A percentile compares a stretch with the other conserved stretches of the same genome.
Evolutionary conservation across 1,140 invertebrate species (phyloP).

Genomic region (Lasioglossum baleicum): DNA sequence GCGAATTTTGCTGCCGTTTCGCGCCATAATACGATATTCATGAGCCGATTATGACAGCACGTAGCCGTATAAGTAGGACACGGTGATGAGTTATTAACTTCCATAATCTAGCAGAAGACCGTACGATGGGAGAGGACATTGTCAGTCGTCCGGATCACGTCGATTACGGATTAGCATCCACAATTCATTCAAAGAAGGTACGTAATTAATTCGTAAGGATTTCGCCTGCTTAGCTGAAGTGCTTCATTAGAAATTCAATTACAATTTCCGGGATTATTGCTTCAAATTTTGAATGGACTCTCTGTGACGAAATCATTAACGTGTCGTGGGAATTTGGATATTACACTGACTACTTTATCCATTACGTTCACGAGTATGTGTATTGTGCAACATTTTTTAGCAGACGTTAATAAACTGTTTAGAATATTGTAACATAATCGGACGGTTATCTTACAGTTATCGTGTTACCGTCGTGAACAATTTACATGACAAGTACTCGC

Average conservation of each 20-base stretch:
- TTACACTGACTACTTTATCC: background rate
- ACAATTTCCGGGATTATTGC: conserved; percentile 21
- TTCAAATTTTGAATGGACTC: background rate
- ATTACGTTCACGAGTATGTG: too few relatives aligned
- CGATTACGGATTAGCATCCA: conserved; percentile 39
- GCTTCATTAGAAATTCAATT: conserved; percentile 23
- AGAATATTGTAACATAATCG: too few relatives aligned
- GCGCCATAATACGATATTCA: conserved; percentile 63
- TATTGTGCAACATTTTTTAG: too few relatives aligned
- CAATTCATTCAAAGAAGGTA: conserved; percentile 39
- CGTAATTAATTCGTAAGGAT: conserved; percentile 36
- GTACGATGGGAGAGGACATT: conserved; percentile 22
- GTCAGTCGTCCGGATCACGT: conserved; percentile 17
- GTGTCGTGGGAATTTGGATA: background rate
- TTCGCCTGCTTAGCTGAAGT: background rate
- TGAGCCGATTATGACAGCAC: conserved; percentile 60
- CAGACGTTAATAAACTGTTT: too few relatives aligned
- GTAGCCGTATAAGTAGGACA: conserved; percentile 50
- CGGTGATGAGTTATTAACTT: conserved; percentile 63
- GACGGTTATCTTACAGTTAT: too few relatives aligned
- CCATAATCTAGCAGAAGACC: conserved; percentile 52
- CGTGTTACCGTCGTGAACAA: too few relatives aligned
- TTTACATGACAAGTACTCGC: too few relatives aligned
- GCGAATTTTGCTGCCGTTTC: conserved; percentile 54
- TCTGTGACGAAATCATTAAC: background rate